These are phyloP conservation scores for Globia sparganii DNA, from an alignment of 2,888 invertebrate species.

Conservation along the genomic window DNA sequence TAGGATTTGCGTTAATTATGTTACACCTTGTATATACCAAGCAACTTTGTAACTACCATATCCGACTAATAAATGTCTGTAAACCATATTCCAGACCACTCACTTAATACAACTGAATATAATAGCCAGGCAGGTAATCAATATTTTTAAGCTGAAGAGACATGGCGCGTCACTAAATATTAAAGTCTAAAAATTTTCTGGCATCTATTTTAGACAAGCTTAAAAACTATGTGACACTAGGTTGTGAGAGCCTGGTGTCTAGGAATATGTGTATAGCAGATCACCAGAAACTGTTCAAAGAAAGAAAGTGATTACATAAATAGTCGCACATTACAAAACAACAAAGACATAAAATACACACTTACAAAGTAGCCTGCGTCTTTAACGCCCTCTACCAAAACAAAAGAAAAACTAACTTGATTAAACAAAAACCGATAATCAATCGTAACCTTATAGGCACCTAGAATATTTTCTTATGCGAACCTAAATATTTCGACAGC, in stretches of 20 bases:
- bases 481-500: neutral
- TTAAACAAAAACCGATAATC: neutral
- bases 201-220: no score
- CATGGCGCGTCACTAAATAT: no score
- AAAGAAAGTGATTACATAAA: neutral
- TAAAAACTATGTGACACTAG: no score
- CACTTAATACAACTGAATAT: neutral
- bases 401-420: conserved; percentile 8
- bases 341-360: neutral
- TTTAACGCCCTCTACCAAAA: neutral
- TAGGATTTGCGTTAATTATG: no score
- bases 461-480: neutral
- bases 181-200: no score
- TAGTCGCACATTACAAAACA: neutral
- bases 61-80: no score
- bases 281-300: no score
- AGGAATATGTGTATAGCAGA: no score
- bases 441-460: neutral
- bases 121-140: neutral
- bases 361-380: neutral
- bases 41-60: no score
- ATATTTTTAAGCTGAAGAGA: neutral
- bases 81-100: neutral
- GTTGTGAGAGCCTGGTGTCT: no score
- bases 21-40: no score